phyloP scores from a whole-genome alignment of 2,888 invertebrate species.

The Lycaena phlaeas region DNA sequence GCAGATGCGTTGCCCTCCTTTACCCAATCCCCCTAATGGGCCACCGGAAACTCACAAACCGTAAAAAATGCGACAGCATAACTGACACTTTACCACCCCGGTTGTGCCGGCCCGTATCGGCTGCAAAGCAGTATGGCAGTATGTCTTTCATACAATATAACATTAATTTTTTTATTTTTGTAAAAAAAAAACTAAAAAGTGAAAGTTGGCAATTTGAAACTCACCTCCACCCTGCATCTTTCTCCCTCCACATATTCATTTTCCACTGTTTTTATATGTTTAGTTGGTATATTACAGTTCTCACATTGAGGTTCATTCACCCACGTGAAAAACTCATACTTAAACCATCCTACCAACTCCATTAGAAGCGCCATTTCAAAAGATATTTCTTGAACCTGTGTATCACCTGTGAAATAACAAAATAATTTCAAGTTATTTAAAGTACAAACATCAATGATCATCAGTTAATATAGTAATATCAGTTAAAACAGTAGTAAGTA shows the following conservation, averaged over 20 bases:
- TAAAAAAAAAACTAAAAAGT: background rate
- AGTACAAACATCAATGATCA: background rate
- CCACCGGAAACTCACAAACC: too few species aligned
- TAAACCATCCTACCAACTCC: slow-evolving; percentile 93
- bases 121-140: too few species aligned
- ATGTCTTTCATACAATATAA: too few species aligned
- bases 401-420: slow-evolving; percentile 25
- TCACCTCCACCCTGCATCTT: slow-evolving; percentile 76
- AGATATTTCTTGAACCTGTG: slow-evolving; percentile 59
- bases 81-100: too few species aligned
- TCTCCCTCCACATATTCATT: slow-evolving; percentile 51
- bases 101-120: too few species aligned
- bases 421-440: too few species aligned
- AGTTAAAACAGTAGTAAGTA: too few species aligned
- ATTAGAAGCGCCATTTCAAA: slow-evolving; percentile 82
- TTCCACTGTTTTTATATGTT: slow-evolving; percentile 43
- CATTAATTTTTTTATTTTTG: too few species aligned
- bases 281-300: slow-evolving; percentile 74
- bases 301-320: slow-evolving; percentile 84
- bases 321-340: slow-evolving; percentile 93
- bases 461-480: too few species aligned
- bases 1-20: too few species aligned
- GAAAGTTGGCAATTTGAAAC: background rate
- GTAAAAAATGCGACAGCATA: too few species aligned
- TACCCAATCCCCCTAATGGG: too few species aligned